These are phyloP conservation scores for Philhelius pedissequus DNA, from an alignment of 2,888 invertebrate species.

Conservation along the genomic window DNA sequence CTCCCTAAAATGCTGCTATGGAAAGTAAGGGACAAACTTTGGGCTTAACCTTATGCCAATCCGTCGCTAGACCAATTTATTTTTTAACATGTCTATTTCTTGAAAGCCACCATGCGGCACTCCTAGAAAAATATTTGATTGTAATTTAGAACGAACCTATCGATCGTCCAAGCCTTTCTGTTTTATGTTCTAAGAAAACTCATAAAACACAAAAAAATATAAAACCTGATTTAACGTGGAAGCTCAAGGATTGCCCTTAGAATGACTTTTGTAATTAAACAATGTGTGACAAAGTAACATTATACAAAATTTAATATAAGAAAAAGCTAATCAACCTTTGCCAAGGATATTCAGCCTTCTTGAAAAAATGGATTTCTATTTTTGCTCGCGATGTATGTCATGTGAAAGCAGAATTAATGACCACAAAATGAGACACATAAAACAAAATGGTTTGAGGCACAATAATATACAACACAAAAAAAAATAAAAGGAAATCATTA, in stretches of 20 bases:
- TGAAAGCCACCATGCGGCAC: too few relatives aligned
- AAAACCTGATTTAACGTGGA: too few relatives aligned
- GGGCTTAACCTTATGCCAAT: too few relatives aligned
- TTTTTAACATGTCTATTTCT: too few relatives aligned
- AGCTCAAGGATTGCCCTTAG: neutral
- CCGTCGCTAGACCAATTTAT: too few relatives aligned
- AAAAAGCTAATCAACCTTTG: slow-evolving; percentile 17
- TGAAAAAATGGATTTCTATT: slow-evolving; percentile 10
- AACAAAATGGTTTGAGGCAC: neutral
- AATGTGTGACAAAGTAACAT: neutral
- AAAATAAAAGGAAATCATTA: neutral
- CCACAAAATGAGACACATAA: neutral
- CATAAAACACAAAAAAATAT: too few relatives aligned
- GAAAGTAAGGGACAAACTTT: too few relatives aligned
- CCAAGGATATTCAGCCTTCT: slow-evolving; percentile 16
- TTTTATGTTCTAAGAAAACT: too few relatives aligned
- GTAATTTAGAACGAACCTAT: too few relatives aligned
- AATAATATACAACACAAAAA: neutral
- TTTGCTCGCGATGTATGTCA: neutral
- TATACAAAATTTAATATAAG: neutral
- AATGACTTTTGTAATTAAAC: neutral
- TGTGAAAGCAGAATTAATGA: slow-evolving; percentile 15
- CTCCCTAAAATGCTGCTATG: too few relatives aligned
- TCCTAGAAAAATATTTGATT: too few relatives aligned
- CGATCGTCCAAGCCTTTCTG: too few relatives aligned